These are phyloP conservation scores for Acronicta aceris DNA, from an alignment of 2,888 invertebrate species.

Conservation along the genomic window DNA sequence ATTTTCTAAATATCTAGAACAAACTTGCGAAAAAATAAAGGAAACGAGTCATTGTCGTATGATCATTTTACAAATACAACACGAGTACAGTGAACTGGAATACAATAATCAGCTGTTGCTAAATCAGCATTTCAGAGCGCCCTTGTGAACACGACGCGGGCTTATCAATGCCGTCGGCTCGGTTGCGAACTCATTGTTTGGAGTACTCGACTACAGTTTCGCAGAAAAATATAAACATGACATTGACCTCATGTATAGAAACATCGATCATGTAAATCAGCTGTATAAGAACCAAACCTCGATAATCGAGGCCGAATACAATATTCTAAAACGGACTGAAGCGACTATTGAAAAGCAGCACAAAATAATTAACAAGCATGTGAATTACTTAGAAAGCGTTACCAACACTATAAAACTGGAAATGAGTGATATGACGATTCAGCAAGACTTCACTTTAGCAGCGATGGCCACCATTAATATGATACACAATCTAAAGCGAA, in stretches of 20 bases:
- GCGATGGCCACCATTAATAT: slow-evolving; percentile 3
- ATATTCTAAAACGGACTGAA: background rate
- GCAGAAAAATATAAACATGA: slow-evolving; percentile 1
- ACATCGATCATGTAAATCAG: background rate
- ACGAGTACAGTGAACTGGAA: slow-evolving; percentile 26
- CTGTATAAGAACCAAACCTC: slow-evolving; percentile 1
- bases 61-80: slow-evolving; percentile 6
- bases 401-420: slow-evolving; percentile 1
- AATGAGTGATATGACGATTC: slow-evolving; percentile 3
- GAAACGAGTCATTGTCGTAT: slow-evolving; percentile 4
- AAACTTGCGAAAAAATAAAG: background rate
- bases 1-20: background rate
- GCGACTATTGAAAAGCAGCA: slow-evolving; percentile 3
- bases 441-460: slow-evolving; percentile 10
- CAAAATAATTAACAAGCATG: slow-evolving; percentile 7
- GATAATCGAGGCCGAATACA: slow-evolving; percentile 1
- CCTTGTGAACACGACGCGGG: slow-evolving; percentile 10
- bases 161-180: slow-evolving; percentile 3
- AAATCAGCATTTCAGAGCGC: slow-evolving; percentile 18
- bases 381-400: background rate
- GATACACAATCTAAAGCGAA: slow-evolving; percentile 3
- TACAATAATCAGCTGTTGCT: slow-evolving; percentile 35
- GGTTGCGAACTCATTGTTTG: slow-evolving; percentile 6
- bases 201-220: slow-evolving; percentile 1
- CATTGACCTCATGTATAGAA: background rate